These are phyloP conservation scores for Drosophila neocordata DNA, from an alignment of 1,140 invertebrate species.

Conservation along the genomic window DNA sequence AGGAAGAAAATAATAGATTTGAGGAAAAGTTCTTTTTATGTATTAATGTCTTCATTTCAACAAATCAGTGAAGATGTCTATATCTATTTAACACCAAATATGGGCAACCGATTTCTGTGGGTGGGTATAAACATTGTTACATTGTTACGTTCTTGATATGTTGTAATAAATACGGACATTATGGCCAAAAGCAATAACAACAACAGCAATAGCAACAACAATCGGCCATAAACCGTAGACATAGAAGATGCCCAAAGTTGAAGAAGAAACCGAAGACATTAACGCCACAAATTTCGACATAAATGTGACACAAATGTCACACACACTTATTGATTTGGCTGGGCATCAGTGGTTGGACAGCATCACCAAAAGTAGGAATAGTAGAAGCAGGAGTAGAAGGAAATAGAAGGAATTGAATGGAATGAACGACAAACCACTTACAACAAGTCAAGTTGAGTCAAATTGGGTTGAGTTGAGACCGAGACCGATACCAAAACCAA, in stretches of 20 bases:
- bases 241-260: slow-evolving; percentile 19
- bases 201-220: slow-evolving; percentile 30
- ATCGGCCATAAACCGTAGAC: slow-evolving; percentile 62
- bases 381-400: not conserved
- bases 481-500: not conserved
- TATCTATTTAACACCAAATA: slow-evolving; percentile 46
- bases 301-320: slow-evolving; percentile 78
- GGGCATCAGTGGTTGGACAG: no score
- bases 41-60: slow-evolving; percentile 66
- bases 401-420: slow-evolving; percentile 29
- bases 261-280: slow-evolving; percentile 44
- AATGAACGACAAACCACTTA: slow-evolving; percentile 45
- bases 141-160: slow-evolving; percentile 38
- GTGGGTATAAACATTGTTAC: slow-evolving; percentile 35
- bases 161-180: slow-evolving; percentile 70
- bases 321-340: slow-evolving; percentile 65
- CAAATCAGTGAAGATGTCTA: slow-evolving; percentile 58
- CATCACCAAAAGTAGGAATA: no score
- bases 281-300: slow-evolving; percentile 71
- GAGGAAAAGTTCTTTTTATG: not conserved
- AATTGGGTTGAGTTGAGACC: slow-evolving; percentile 6
- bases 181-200: slow-evolving; percentile 25
- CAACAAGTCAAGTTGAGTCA: slow-evolving; percentile 40
- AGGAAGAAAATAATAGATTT: not conserved
- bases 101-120: slow-evolving; percentile 23